Base-by-base conservation (phyloP, 2,888 invertebrate species). In the Deilephila porcellus region DNA sequence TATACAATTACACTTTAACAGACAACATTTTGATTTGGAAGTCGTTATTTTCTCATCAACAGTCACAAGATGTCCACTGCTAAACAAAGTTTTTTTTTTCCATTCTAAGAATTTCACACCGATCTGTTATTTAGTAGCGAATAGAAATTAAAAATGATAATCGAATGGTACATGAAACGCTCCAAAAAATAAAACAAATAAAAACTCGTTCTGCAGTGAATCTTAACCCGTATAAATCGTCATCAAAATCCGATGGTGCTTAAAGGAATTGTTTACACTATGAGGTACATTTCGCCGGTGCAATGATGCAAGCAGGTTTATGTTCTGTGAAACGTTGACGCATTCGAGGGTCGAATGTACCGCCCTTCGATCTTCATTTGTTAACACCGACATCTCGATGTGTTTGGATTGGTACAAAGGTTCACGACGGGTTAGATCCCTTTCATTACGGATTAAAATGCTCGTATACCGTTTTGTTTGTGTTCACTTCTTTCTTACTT, bases 311-410 rank as follows among this genome's bases (percentile, higher is more conserved):
- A 74, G 84, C 82, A 87, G 83, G 81, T 93, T 93, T 93, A 93
- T 93, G 93, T 91, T 87, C 88, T 93, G 93, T 92, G 90, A 93
- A 93, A 86, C 83, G 85, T 88, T 88, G 88, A 89, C 85, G 86
- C 84, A 73, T 74, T 74, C 62, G 71, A 62, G 71, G 71, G 74
- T 67, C 81, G 86, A 84, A 82, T 82, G 78, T 71, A 74, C 81
- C 83, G 83, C 88, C 88, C 86, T 88, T 83, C 83, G 82, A 81
- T 80, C 79, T 74, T 81, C 76, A 83, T 83, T 82, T 82, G 81
- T 73, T 73, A 73, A 70, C 71, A 60, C 71, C 25, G 17, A 59
- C 37, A 45, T 60, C 37, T 17, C 52, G 52, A 52, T 52, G 25
- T 67, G 67, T 52, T 67, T 45, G 45, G 34, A 63, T 63, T 14